Evolutionary conservation across 2,113 vertebrate genomes (phyloP), one percentile per base, ranked within the genome.

Genomic region (Deroptyus accipitrinus): DNA sequence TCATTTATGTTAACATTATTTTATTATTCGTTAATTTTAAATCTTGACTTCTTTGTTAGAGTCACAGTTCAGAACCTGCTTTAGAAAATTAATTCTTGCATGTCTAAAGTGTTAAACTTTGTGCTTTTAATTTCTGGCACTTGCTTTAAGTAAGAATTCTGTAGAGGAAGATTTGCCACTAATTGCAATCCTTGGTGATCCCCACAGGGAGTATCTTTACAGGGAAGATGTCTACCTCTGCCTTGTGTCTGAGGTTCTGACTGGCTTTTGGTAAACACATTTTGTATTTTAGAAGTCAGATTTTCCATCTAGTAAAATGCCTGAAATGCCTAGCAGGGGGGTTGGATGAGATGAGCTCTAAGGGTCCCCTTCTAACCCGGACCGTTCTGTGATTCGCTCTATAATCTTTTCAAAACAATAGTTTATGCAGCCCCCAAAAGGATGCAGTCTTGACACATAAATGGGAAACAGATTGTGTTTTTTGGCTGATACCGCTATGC

Each of bases 401-500:
- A 97, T 98, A 99, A 98, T 99, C 98, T 98, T 99, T 97, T 99
- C 97, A 98, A 98, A 99, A 99, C 98, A 99, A 98, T 98, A 98
- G 98, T 98, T 98, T 98, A 98, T 94, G 97, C 97, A 98, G 98
- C 98, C 98, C 98, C 98, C 97, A 97, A 98, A 99, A 99, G 98
- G 98, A 98, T 98, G 98, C 98, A 97, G 98, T 98, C 98, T 97
- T 99, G 99, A 99, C 98, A 98, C 98, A 97, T 94, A 99, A 99
- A 99, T 99, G 98, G 98, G 98, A 99, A 99, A 98, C 99, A 99
- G 98, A 99, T 98, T 98, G 98, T 98, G 96, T 83, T 96, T 98
- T 97, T 99, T 99, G 99, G 99, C 99, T 93, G 97, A 97, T 98
- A 95, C 62, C 97, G 76, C 97, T 51, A 20, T 96, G 96, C 98